Evolutionary conservation across 2,888 invertebrate genomes (phyloP), one percentile per base, ranked within the genome.

Genomic region (Venustoraphidia nigricollis): DNA sequence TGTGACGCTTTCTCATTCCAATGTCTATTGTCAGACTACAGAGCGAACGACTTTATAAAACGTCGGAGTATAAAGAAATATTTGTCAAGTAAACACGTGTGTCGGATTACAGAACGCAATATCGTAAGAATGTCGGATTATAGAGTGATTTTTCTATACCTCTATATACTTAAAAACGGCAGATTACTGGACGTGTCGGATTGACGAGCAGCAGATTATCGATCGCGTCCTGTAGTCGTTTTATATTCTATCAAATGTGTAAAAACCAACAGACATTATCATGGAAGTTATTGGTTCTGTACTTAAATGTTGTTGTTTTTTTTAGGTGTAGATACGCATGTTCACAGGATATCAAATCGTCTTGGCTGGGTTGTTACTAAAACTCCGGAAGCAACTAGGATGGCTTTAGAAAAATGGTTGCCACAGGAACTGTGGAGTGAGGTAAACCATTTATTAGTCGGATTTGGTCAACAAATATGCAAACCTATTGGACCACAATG

Each of bases 381-480:
- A 58, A 88, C 83, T 10, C 95, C 97, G 0, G 96, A 97, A 66
- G 79, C 83, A 38, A 97, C 97, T 0, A 75, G 93, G 50, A 74
- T 76, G 55, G 78, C 77, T 9, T 67, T 98, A 27, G 89, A 98
- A 67, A 71, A 75, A 9, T 95, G 95, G 93, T 64, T 98, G 41
- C 97, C 97, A 0, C 76, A 75, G 55, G 74, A 83, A 2, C 63
- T 84, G 9, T 95, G 95, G 95, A 73, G 75, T 54, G 86, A 92
- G 66, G 80, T 90, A 0, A 94, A 97, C 67, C 79, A 86, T 59
- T 71, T 96, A 2, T 70, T 98, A 52, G 98, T 98, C 9, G 98
- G 98, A 6, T 98, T 98, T 70, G 98, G 98, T 0, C 97, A 98
- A 69, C 89, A 90, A 47, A 80, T 84, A 50, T 98, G 98, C 65